phyloP scores from a whole-genome alignment of 2,888 invertebrate genomes.

The Chrysina gloriosa region DNA sequence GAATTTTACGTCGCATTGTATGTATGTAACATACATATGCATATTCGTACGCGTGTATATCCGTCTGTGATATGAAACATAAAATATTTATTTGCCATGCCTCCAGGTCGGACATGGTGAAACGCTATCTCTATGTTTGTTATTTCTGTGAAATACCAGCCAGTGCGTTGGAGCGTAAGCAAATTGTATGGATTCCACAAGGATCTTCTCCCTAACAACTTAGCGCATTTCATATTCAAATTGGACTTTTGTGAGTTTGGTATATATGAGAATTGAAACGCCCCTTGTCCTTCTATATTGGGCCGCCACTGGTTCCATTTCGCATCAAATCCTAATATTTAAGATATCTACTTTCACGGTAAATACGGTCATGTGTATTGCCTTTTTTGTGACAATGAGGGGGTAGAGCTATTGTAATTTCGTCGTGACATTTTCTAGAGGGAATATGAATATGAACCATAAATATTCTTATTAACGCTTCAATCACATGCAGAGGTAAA shows the following conservation, averaged over 20 bases:
- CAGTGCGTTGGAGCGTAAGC: conserved; percentile 51
- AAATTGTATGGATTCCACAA: conserved; percentile 51
- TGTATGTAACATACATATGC: not conserved
- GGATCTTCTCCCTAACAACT: conserved; percentile 51
- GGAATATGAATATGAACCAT: not conserved
- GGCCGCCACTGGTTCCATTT: conserved; percentile 20
- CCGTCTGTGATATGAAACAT: conserved; percentile 30
- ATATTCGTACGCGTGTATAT: conserved; percentile 2
- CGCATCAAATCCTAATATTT: conserved; percentile 9
- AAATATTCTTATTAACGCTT: not conserved
- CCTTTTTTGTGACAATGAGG: not conserved
- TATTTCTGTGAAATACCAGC: conserved; percentile 54
- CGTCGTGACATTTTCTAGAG: not conserved
- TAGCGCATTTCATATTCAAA: conserved; percentile 54
- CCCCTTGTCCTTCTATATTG: conserved; percentile 1
- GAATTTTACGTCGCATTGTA: conserved; percentile 2
- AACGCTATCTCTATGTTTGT: conserved; percentile 44
- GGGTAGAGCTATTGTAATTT: not conserved
- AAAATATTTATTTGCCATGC: conserved; percentile 36
- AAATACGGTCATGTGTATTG: not conserved
- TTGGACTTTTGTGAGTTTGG: conserved; percentile 42
- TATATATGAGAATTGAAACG: conserved; percentile 6
- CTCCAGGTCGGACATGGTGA: conserved; percentile 30
- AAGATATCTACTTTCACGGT: conserved; percentile 4
- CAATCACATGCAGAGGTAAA: no score